Evolutionary conservation across 2,888 invertebrate genomes (phyloP).

Genomic region (Mimumesa dahlbomi): DNA sequence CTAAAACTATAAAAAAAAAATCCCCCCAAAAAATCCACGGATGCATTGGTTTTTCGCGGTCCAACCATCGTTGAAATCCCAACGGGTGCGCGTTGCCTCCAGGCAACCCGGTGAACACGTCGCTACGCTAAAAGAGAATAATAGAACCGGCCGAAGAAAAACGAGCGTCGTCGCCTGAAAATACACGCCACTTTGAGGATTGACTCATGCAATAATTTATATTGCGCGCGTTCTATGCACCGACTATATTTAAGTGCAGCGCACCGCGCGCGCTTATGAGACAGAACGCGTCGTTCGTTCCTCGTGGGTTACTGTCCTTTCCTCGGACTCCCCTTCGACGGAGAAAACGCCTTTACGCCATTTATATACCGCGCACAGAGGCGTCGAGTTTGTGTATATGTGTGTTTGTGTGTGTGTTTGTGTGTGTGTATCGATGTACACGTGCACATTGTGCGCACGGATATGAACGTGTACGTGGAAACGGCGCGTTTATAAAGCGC

Average conservation of each 20-base stretch:
- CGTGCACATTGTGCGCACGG: constrained; percentile 24
- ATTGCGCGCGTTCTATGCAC: constrained; percentile 54
- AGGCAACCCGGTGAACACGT: constrained; percentile 5
- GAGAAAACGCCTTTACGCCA: constrained; percentile 61
- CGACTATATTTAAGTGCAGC: constrained; percentile 71
- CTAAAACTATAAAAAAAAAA: background rate
- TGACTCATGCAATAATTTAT: constrained; percentile 69
- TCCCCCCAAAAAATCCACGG: no score
- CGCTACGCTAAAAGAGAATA: constrained; percentile 45
- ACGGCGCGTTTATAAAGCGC: background rate
- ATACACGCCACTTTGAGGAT: constrained; percentile 53
- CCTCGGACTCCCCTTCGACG: constrained; percentile 44
- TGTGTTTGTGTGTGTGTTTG: no score
- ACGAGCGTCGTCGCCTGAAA: constrained; percentile 50
- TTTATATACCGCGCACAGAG: constrained; percentile 55
- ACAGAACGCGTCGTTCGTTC: constrained; percentile 62
- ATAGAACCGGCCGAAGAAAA: constrained; percentile 33
- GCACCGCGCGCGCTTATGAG: constrained; percentile 58
- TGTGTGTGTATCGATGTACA: constrained; percentile 30
- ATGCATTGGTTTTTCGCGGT: no score
- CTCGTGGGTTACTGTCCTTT: constrained; percentile 67
- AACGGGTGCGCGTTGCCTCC: constrained; percentile 21
- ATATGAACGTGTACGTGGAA: constrained; percentile 9
- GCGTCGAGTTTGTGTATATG: constrained; percentile 31
- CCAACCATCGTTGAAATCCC: background rate